A percentile compares a stretch with the other conserved stretches of the same genome.
These are phyloP conservation scores for Perizoma flavofasciatum DNA, from an alignment of 2,888 invertebrate genomes.

Conservation along the genomic window DNA sequence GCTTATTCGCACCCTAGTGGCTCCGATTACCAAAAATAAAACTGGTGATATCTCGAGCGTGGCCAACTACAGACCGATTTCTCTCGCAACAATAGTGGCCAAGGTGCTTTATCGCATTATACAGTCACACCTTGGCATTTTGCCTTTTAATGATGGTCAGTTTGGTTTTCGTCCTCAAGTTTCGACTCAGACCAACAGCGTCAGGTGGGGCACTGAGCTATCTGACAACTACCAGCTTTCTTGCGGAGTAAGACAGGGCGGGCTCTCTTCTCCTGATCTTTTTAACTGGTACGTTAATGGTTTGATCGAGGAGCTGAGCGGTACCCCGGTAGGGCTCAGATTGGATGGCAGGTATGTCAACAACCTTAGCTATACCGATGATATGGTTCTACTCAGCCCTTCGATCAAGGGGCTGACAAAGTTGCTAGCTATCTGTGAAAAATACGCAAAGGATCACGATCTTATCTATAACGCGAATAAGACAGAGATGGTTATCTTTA, in stretches of 20 bases:
- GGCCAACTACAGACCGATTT: slow-evolving; percentile 13
- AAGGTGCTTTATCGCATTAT: slow-evolving; percentile 13
- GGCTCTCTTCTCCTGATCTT: slow-evolving; percentile 34
- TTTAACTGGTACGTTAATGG: slow-evolving; percentile 29
- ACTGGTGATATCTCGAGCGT: not conserved
- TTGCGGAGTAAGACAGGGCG: slow-evolving; percentile 24
- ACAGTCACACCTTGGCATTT: slow-evolving; percentile 6
- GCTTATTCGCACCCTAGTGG: slow-evolving; percentile 9
- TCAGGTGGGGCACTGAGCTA: not conserved
- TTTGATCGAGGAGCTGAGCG: slow-evolving; percentile 21
- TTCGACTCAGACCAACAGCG: not conserved
- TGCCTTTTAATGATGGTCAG: not conserved
- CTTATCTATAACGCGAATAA: not conserved
- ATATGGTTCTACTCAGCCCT: not conserved
- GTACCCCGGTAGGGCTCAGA: slow-evolving; percentile 15
- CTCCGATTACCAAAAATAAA: slow-evolving; percentile 6
- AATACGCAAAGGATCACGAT: not conserved
- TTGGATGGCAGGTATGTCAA: slow-evolving; percentile 17
- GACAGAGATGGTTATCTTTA: slow-evolving; percentile 1
- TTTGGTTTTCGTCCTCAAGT: slow-evolving; percentile 1
- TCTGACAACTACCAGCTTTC: not conserved
- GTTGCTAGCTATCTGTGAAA: not conserved
- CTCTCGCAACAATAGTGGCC: slow-evolving; percentile 6
- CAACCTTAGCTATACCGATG: slow-evolving; percentile 18
- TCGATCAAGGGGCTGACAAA: slow-evolving; percentile 11